These are phyloP conservation scores for Corella eumyota DNA, from an alignment of 23 tunicate genomes.

Conservation along the genomic window DNA sequence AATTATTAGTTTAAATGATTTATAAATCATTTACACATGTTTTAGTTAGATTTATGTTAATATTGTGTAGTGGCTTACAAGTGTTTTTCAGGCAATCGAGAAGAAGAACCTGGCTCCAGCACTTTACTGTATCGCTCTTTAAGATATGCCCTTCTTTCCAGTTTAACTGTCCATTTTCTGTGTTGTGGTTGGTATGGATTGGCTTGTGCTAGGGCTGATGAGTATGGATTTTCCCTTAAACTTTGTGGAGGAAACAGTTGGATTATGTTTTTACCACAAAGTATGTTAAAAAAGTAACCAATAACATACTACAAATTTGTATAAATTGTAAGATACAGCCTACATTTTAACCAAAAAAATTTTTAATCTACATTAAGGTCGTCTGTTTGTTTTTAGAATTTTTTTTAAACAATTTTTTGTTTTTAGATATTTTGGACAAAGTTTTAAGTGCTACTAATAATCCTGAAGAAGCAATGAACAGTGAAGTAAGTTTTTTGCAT, in stretches of 20 bases:
- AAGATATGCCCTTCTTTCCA: constrained; percentile 40
- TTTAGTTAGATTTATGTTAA: no score
- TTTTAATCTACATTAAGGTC: no score
- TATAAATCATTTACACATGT: no score
- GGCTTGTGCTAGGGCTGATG: constrained; percentile 42
- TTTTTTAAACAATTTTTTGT: no score
- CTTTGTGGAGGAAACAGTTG: constrained; percentile 60
- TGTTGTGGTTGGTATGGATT: constrained; percentile 86
- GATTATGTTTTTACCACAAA: constrained; percentile 59
- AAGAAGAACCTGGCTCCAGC: constrained; percentile 83
- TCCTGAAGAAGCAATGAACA: constrained; percentile 6
- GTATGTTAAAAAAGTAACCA: no score
- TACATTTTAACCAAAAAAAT: no score
- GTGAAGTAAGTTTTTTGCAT: constrained; percentile 52
- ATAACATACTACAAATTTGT: no score
- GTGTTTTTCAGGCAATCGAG: constrained; percentile 20
- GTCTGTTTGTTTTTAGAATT: no score
- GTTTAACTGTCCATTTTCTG: constrained; percentile 42
- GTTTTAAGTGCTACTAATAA: constrained; percentile 2
- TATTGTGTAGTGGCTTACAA: no score
- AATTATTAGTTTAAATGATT: no score
- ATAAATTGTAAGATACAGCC: no score
- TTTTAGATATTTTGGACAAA: constrained; percentile 20
- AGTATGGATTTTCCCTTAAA: constrained; percentile 27
- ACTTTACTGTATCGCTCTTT: constrained; percentile 50